These are phyloP conservation scores for Halcyon badia DNA, from an alignment of 2,797 vertebrate genomes.

Conservation along the genomic window DNA sequence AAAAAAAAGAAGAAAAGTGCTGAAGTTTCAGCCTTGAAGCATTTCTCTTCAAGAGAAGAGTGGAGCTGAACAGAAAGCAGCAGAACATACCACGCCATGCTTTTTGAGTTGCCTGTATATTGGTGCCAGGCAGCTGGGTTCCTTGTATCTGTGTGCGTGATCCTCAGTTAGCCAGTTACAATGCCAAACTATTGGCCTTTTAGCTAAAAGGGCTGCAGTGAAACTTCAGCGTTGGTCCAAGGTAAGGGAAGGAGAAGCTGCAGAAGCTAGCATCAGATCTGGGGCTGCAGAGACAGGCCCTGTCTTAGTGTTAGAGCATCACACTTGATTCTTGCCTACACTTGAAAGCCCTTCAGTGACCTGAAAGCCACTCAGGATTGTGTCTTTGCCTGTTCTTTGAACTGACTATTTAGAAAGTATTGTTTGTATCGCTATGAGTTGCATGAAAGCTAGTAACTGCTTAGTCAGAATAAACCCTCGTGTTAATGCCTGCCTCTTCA, in stretches of 20 bases:
- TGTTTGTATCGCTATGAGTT: not conserved
- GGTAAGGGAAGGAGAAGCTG: not conserved
- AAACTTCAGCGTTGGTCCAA: not conserved
- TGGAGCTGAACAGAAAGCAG: not conserved
- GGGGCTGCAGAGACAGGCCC: not conserved
- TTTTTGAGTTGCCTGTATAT: not conserved
- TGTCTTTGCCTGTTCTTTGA: not conserved
- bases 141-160: not conserved
- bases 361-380: not conserved
- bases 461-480: not conserved
- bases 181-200: not conserved
- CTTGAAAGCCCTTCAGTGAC: not conserved
- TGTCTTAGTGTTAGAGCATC: not conserved
- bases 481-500: not conserved
- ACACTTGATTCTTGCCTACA: not conserved
- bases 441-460: not conserved
- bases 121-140: not conserved
- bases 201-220: not conserved
- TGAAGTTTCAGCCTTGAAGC: not conserved
- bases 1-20: not conserved
- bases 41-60: not conserved
- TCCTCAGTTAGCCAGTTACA: not conserved
- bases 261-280: not conserved
- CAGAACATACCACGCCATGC: accelerated
- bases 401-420: not conserved